phyloP scores from a whole-genome alignment of 2,113 vertebrate genomes.

The Cochlearius cochlearius region DNA sequence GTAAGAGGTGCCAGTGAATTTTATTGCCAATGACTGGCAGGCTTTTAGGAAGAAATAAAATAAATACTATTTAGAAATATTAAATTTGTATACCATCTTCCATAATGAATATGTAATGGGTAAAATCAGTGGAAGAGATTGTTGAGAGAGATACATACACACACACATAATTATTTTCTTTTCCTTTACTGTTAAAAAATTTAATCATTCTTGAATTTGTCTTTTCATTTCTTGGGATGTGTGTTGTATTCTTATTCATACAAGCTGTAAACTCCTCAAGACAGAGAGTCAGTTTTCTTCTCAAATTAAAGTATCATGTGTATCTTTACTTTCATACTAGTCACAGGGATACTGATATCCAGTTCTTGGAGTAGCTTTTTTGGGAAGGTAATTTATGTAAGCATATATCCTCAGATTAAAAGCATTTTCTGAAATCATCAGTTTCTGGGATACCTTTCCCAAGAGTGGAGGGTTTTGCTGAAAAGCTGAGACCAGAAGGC shows the following conservation, averaged over 20 bases:
- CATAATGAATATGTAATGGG: neutral
- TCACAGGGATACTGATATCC: neutral
- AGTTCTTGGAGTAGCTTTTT: neutral
- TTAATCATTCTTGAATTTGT: neutral
- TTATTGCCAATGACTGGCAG: neutral
- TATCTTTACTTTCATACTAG: neutral
- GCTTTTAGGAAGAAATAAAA: neutral
- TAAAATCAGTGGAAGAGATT: neutral
- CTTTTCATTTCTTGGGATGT: neutral
- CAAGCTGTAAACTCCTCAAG: neutral
- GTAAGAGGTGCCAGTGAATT: neutral
- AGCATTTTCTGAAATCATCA: neutral
- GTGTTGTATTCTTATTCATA: neutral
- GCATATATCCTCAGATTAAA: neutral
- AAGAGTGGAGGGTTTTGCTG: neutral
- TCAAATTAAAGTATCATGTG: neutral
- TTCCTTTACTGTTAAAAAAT: neutral
- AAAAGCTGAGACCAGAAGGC: neutral
- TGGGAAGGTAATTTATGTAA: neutral
- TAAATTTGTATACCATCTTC: neutral
- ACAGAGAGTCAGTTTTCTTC: neutral
- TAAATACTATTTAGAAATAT: neutral
- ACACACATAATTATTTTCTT: neutral
- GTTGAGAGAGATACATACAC: too few relatives aligned
- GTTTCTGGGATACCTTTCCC: neutral